Evolutionary conservation across 2,888 invertebrate species (phyloP).

Genomic region (Diloba caeruleocephala): DNA sequence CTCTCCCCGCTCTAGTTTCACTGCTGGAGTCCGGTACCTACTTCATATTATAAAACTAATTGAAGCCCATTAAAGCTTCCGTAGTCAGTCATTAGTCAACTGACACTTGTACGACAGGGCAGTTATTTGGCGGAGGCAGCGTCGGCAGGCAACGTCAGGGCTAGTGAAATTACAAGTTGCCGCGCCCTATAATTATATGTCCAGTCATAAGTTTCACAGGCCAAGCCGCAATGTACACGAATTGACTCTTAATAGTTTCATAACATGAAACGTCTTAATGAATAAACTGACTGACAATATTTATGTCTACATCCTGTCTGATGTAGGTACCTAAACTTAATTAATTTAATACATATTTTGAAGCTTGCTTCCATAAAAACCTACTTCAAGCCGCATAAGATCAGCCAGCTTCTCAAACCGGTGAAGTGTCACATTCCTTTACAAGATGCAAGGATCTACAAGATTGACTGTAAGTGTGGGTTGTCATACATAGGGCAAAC

Average conservation of each 20-base stretch:
- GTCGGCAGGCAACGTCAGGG: slow-evolving; percentile 10
- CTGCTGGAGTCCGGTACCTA: neutral
- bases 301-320: slow-evolving; percentile 27
- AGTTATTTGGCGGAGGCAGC: slow-evolving; percentile 22
- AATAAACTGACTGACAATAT: slow-evolving; percentile 37
- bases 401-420: too few species aligned
- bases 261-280: slow-evolving; percentile 55
- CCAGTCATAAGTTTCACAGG: slow-evolving; percentile 33
- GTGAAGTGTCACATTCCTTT: too few species aligned
- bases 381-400: too few species aligned
- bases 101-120: neutral
- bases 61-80: slow-evolving; percentile 14
- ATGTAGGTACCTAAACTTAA: slow-evolving; percentile 25
- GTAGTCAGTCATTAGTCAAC: slow-evolving; percentile 18
- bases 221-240: slow-evolving; percentile 34
- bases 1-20: neutral
- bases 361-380: too few species aligned
- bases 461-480: too few species aligned
- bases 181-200: slow-evolving; percentile 53
- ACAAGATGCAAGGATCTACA: too few species aligned
- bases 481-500: too few species aligned
- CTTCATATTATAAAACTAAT: slow-evolving; percentile 11
- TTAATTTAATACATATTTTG: slow-evolving; percentile 28
- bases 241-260: slow-evolving; percentile 58
- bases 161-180: slow-evolving; percentile 44